Base-by-base conservation (phyloP, 2,888 invertebrate species). In the Thumatha senex region DNA sequence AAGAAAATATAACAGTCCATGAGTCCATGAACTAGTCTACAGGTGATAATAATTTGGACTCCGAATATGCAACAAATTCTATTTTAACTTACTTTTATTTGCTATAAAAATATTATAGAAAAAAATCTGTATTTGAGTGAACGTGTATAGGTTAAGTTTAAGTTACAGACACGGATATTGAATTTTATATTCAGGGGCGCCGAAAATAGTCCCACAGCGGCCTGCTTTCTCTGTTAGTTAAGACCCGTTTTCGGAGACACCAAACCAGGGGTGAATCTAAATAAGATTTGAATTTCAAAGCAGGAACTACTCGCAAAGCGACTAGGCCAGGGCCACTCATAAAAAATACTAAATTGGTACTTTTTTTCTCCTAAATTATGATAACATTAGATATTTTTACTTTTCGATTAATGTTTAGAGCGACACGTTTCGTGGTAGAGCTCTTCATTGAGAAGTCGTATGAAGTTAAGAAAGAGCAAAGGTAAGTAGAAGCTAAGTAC, bases 221-320 rank as follows among this genome's bases (percentile, higher is more conserved):
- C 69, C 64, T 76, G 72, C 75, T 80, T 79, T 78, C 72, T 70
- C 71, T 76, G 77, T 81, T 79, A 78, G 74, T 72, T 74, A 78
- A 78, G 78, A 72, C 73, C 76, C 81, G 76, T 82, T 84, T 84
- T 82, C 68, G 77, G 73, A 65, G 74, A 76, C 76, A 73, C 68
- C 67, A 62, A 70, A 64, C 68, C 73, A 68, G 68, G 75, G 81
- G 75, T 82, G 86, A 84, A 89, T 88, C 84, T 84, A 86, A 87
- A 89, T 82, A 87, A 78, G 82, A 78, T 84, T 84, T 87, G 82
- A 87, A 89, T 87, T 84, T 87, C 86, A 82, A 82, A 89, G 74
- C 65, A 75, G 66, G 59, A 56, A 63, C 61, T 62, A 58, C 64
- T 65, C 57, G 68, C 64, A 56, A 62, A 61, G 54, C 54, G 38